Base-by-base conservation (phyloP, 2,888 invertebrate genomes). In the Tipula lateralis region DNA sequence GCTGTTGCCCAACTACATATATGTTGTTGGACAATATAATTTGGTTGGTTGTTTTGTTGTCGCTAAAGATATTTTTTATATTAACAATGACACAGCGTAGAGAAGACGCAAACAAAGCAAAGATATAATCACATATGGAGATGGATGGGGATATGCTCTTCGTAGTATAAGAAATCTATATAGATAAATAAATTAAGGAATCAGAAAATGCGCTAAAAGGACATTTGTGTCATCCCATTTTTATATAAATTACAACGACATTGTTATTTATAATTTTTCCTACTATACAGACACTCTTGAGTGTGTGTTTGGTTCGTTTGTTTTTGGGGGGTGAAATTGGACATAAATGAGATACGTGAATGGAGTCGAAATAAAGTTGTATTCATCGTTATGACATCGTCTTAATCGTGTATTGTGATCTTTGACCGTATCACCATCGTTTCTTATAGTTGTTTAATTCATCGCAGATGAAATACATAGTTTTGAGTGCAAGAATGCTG, bases 171-270 rank as follows among this genome's bases (percentile, higher is more conserved):
- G 66, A 24, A 66, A 66, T 24, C 66, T 24, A 66, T 24, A 66
- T 7, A n/a, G n/a, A 66, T 66, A 66, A 66, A 66, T 66, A 66
- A 66, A 66, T 66, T 66, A 66, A 66, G 24, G 66, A 66, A 66
- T 66, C 66, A 66, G 24, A 44, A 44, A n/a, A 44, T 66, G 66
- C 66, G 7, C 16, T 44, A 44, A 13, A 44, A 44, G 9, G 3
- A 44, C n/a, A 3, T 44, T 39, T 39, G 13, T 66, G 24, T 24
- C 24, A 16, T 66, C 66, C 24, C 66, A 66, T 24, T 66, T 66
- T 66, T 24, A 24, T 66, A 66, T 66, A 66, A 66, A 66, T 66
- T 66, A 66, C 66, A 66, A 66, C 24, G 66, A 66, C 24, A 66
- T 24, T 66, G 3, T 44, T 66, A 44, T 44, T 0, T n/a, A n/a